Evolutionary conservation across 1,140 invertebrate genomes (phyloP).

Genomic region (Hyles euphorbiae): DNA sequence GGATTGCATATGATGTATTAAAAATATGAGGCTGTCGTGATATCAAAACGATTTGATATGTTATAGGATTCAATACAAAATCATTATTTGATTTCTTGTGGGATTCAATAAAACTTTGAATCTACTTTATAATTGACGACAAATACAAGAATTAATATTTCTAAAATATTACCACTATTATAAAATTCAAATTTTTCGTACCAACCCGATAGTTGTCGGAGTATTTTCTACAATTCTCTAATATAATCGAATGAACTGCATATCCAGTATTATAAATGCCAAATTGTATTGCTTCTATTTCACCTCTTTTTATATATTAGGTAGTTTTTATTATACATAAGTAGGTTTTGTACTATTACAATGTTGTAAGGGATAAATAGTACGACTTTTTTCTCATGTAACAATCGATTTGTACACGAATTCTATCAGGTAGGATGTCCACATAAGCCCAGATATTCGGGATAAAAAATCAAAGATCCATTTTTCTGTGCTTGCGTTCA

Average conservation of each 20-base stretch:
- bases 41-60: no score
- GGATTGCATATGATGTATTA: no score
- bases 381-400: not conserved
- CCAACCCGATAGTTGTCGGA: no score
- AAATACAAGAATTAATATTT: not conserved
- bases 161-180: not conserved
- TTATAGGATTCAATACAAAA: not conserved
- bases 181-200: no score
- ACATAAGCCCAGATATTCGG: no score
- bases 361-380: conserved; percentile 9
- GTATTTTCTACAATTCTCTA: no score
- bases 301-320: conserved; percentile 6
- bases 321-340: conserved; percentile 1
- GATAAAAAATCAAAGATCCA: no score
- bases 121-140: not conserved
- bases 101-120: not conserved
- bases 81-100: no score
- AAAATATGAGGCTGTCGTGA: no score
- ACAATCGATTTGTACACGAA: no score
- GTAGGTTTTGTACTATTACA: conserved; percentile 8
- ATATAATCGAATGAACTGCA: not conserved
- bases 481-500: no score
- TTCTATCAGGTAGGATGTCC: no score
- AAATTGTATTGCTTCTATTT: conserved; percentile 21
- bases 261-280: conserved; percentile 25